Evolutionary conservation across 1,140 invertebrate species (phyloP), one percentile per base, ranked within the genome.

Genomic region (Drosophila ficusphila): DNA sequence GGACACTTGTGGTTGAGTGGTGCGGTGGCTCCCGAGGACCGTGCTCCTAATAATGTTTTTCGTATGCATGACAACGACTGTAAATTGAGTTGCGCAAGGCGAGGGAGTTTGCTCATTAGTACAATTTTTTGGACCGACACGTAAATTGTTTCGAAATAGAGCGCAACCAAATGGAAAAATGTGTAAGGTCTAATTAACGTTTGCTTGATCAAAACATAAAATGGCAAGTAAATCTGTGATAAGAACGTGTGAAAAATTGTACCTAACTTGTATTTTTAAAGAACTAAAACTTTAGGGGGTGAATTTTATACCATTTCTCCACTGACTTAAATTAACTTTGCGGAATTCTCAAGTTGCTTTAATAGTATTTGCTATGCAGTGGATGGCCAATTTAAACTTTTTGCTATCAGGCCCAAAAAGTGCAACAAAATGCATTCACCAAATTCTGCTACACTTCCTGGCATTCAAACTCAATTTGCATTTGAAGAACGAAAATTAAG

Each of bases 51-150:
- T 76, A 76, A 62, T 73, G 51, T 60, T 68, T 62, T 76, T 46
- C 46, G 54, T 73, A 68, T 76, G 67, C 78, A 81, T 73, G 61
- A 52, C 78, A 73, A 73, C 73, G 56, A 51, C 64, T 71, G 49
- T 42, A 38, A 74, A 74, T 74, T 62, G 54, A 69, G 72, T 39
- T 74, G 60, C 58, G 54, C 60, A 19, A 46, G 31, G 14, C 3
- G 14, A 21, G 11, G 38, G 36, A 19, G 14, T 3, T 25, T 23
- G 52, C 72, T 81, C 77, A 81, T 81, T 81, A 81, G 60, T 21
- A 42, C 51, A 56, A 48, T 29, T 57, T 52, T 52, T 52, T 29
- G 44, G 44, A 49, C 34, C 9, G 36, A 11, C 52, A 44, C 21
- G 33, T 25, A 54, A 34, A 76, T 68, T 75, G 62, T 56, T 76